phyloP scores from a whole-genome alignment of 1,140 invertebrate species.

The Heliconius nattereri region DNA sequence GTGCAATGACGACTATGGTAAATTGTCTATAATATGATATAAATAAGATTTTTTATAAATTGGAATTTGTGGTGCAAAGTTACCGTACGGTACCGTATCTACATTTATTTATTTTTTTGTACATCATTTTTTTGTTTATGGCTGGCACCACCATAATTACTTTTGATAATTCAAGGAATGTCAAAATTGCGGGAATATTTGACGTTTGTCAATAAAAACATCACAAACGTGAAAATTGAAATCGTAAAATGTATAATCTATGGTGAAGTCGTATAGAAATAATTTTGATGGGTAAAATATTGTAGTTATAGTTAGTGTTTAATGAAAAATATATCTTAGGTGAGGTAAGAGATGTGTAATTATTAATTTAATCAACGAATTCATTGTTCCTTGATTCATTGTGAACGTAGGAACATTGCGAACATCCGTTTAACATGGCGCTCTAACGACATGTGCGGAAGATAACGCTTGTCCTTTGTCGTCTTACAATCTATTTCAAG shows the following conservation, averaged over 20 bases:
- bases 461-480: slow-evolving; percentile 72
- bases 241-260: slow-evolving; percentile 11
- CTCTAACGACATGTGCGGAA: slow-evolving; percentile 75
- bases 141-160: not conserved
- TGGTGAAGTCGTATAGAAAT: slow-evolving; percentile 31
- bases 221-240: slow-evolving; percentile 51
- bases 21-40: too few relatives aligned
- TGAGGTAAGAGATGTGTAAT: slow-evolving; percentile 53
- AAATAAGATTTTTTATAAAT: too few relatives aligned
- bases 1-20: too few relatives aligned
- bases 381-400: slow-evolving; percentile 51
- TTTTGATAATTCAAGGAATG: slow-evolving; percentile 45
- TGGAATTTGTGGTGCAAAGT: too few relatives aligned
- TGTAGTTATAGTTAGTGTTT: slow-evolving; percentile 42
- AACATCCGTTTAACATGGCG: slow-evolving; percentile 73
- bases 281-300: slow-evolving; percentile 47
- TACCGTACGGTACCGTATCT: too few relatives aligned
- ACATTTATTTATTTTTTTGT: too few relatives aligned
- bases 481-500: slow-evolving; percentile 57
- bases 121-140: not conserved
- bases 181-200: slow-evolving; percentile 79
- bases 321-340: slow-evolving; percentile 47
- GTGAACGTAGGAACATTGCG: slow-evolving; percentile 51
- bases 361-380: slow-evolving; percentile 56
- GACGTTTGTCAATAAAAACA: slow-evolving; percentile 80